Evolutionary conservation across 2,113 vertebrate species (phyloP).

Genomic region (Hippocampus mohnikei): DNA sequence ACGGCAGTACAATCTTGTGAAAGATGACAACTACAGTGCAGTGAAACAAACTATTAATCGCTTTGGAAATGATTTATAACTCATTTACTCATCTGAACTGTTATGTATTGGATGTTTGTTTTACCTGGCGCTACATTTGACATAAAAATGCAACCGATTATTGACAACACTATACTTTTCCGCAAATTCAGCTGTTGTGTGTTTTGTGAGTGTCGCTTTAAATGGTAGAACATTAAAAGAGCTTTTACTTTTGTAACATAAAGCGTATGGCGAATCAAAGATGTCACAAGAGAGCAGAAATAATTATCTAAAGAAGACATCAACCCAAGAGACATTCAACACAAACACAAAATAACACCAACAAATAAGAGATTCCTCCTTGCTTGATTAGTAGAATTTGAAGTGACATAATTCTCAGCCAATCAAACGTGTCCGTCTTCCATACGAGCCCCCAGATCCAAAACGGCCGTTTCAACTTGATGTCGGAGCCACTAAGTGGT

Average conservation of each 20-base stretch:
- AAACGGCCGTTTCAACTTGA: constrained; percentile 22
- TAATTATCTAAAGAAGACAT: constrained; percentile 74
- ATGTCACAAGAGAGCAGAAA: constrained; percentile 80
- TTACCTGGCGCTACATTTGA: not conserved
- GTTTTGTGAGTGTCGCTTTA: constrained; percentile 19
- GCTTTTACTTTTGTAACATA: constrained; percentile 42
- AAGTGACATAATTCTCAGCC: constrained; percentile 28
- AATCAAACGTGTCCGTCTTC: constrained; percentile 12
- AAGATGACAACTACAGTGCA: constrained; percentile 47
- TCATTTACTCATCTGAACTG: constrained; percentile 28
- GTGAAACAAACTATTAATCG: not conserved
- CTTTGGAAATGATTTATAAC: constrained; percentile 24
- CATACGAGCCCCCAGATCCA: constrained; percentile 1
- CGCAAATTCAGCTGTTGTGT: constrained; percentile 18
- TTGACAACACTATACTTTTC: constrained; percentile 8
- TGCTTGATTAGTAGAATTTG: constrained; percentile 24
- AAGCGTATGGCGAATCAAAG: constrained; percentile 54
- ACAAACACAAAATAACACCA: constrained; percentile 44
- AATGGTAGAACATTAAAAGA: constrained; percentile 7
- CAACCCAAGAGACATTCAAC: constrained; percentile 43
- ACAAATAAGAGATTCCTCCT: constrained; percentile 27
- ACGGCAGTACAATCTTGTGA: constrained; percentile 33
- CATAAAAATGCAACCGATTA: not conserved
- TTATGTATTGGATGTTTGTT: constrained; percentile 47
- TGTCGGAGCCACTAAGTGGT: constrained; percentile 30